Base-by-base conservation (phyloP, 2,797 vertebrate species). In the Alosa sapidissima region DNA sequence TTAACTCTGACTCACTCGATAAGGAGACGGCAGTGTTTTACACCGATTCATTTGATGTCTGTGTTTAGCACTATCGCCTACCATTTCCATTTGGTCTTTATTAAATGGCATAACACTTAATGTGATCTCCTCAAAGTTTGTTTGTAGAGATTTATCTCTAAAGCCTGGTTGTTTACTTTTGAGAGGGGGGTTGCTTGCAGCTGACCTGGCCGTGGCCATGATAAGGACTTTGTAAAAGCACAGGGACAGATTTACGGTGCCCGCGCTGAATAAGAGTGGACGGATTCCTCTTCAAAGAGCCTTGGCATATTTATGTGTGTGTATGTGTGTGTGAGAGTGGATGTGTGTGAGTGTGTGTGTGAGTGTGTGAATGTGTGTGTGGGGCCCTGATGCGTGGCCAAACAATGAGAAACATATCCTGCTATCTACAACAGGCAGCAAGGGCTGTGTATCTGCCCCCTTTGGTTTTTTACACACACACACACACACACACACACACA, bases 401-500 rank as follows among this genome's bases (percentile, higher is more conserved):
- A 60, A 83, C 81, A 24, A 83, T 85, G 51, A 85, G 52, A 62
- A 85, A 41, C 33, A 85, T 87, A 82, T 85, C 33, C 51, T 72
- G 36, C 81, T 86, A 83, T 86, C 81, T 82, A 60, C 87, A 81
- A 75, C 72, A 83, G 60, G 68, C 87, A 86, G 82, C 14, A 6
- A 48, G 84, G 75, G 83, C 54, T 75, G 68, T 41, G 84, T 84
- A 65, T 81, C 58, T 85, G 81, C 81, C 52, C 36, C 54, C 78
- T 41, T 81, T 41, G 49, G 48, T 33, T 54, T 19, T 16, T 45
- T 49, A 48, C 68, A 62, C 65, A 82, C 85, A 82, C 81, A 81
- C 68, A 60, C 55, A 58, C 55, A 58, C 55, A n/a, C 0, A 58
- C 13, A 58, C 55, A 58, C 11, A 58, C 0, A 58, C 55, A 58